Evolutionary conservation across 2,113 vertebrate species (phyloP).

Genomic region (Proteles cristata): DNA sequence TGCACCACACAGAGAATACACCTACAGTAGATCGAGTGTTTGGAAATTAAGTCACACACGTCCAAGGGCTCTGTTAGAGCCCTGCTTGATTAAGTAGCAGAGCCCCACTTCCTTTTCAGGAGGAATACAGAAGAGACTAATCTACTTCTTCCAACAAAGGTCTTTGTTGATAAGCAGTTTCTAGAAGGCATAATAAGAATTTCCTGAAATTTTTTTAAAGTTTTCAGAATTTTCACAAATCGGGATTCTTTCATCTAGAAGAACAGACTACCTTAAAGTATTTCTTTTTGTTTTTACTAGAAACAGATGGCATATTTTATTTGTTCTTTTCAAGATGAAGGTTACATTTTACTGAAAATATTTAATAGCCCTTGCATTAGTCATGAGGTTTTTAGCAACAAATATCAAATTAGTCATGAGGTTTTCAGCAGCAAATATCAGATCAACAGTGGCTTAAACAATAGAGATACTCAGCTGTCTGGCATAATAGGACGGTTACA

Average conservation of each 20-base stretch:
- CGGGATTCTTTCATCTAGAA: neutral
- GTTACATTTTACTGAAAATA: neutral
- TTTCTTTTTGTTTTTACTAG: neutral
- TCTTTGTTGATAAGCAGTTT: neutral
- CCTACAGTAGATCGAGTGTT: neutral
- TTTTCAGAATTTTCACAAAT: conserved; percentile 13
- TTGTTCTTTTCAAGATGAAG: neutral
- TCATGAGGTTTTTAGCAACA: neutral
- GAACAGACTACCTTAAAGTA: neutral
- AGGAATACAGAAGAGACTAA: neutral
- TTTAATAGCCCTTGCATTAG: neutral
- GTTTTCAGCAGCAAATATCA: neutral
- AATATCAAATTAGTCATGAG: neutral
- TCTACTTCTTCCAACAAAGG: neutral
- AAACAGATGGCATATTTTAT: neutral
- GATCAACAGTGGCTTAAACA: neutral
- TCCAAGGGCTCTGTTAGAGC: neutral
- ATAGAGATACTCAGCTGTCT: neutral
- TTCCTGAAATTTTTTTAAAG: neutral
- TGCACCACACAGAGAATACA: neutral
- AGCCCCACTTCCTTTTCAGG: neutral
- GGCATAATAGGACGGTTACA: neutral
- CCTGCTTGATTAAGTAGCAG: neutral
- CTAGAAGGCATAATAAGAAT: neutral
- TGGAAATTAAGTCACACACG: neutral